Base-by-base conservation (phyloP, 1,140 invertebrate genomes). In the Acromyrmex charruanus region DNA sequence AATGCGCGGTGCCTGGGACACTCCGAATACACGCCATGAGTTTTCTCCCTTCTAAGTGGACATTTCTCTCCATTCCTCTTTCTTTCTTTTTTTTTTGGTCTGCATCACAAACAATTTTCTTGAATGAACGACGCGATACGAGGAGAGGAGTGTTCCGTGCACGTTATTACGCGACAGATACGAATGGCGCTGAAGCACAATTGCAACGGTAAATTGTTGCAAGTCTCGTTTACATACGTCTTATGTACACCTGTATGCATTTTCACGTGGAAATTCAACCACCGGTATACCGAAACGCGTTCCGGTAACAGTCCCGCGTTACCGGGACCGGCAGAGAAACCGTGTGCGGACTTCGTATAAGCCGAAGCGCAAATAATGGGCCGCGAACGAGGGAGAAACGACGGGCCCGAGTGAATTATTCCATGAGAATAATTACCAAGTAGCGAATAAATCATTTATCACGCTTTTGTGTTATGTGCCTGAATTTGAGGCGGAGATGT, bases 391-490 rank as follows among this genome's bases (percentile, higher is more conserved):
- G 69, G n/a, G 55, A 63, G 69, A n/a, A 12, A 75, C 68, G 68
- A 59, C 69, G 69, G 35, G 69, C 25, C 25, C 18, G 80, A 75
- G 80, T 84, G 69, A 84, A 84, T 84, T 84, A 84, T 75, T 84
- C 53, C 80, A 25, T 39, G 80, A 75, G 80, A 84, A 72, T 84
- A 84, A 84, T 84, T 84, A 84, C 55, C 55, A 55, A 44, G 39
- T 55, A 55, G 69, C 44, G 39, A 75, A 84, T 84, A 84, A 84
- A 84, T 84, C 80, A 75, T 75, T 84, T 84, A 84, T 75, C 69
- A 84, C 69, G 80, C 69, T 84, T 84, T 84, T 84, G 80, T 84
- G 55, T 74, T 84, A 18, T 39, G 80, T 44, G 58, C n/a, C 39
- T 61, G 44, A 84, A 84, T 84, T 75, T 12, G n/a, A 25, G 55